Conservation (phyloP, 2,113 vertebrate species). For the Calonectris borealis region DNA sequence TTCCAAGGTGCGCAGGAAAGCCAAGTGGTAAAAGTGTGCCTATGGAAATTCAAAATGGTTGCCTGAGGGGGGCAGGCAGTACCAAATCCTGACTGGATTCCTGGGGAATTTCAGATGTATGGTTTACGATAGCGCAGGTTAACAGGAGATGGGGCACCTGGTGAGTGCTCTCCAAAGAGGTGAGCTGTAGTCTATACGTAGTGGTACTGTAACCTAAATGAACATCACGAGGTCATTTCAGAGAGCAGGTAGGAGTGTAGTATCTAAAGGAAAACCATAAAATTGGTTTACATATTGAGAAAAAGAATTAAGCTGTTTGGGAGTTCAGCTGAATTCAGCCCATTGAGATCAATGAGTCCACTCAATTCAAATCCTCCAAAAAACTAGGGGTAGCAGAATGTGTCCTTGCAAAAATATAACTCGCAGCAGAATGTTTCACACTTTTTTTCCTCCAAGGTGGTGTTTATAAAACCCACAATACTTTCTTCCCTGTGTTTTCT, state of each 20-base stretch:
- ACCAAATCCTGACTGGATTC: neutral
- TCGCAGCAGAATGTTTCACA: neutral
- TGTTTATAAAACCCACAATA: slow-evolving; percentile 10
- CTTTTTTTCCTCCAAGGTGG: neutral
- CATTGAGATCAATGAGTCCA: neutral
- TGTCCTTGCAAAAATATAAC: neutral
- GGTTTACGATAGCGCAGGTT: rapidly evolving
- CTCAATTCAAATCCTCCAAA: neutral
- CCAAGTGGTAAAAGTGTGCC: rapidly evolving
- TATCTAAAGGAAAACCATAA: neutral
- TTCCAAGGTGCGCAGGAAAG: neutral
- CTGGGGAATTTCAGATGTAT: rapidly evolving
- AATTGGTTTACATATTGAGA: neutral
- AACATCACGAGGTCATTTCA: rapidly evolving
- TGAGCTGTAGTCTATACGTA: rapidly evolving
- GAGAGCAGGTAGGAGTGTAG: neutral
- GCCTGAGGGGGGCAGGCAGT: neutral
- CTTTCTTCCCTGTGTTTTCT: slow-evolving; percentile 13
- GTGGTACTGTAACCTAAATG: rapidly evolving
- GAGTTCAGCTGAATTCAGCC: neutral
- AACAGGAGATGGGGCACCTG: too few relatives aligned
- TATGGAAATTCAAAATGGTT: neutral
- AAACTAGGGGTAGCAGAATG: neutral
- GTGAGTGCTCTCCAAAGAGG: rapidly evolving
- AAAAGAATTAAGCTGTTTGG: neutral